These are phyloP conservation scores for Noctilio leporinus DNA, from an alignment of 2,113 vertebrate species.

Conservation along the genomic window DNA sequence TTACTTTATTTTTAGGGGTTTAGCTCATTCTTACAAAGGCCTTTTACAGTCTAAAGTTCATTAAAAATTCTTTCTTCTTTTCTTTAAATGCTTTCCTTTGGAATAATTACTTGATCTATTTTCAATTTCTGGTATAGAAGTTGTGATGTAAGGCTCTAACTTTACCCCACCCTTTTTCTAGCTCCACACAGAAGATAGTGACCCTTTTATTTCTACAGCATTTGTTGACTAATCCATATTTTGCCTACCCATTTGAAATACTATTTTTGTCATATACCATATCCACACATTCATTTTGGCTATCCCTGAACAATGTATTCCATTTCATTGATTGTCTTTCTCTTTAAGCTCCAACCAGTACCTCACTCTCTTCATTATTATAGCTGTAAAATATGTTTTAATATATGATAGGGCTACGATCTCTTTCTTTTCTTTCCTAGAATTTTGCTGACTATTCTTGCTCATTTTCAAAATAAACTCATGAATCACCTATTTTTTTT, in stretches of 20 bases:
- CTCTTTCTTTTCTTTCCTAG: background rate
- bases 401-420: background rate
- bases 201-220: background rate
- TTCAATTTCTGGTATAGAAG: background rate
- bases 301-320: background rate
- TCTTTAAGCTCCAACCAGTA: background rate
- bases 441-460: background rate
- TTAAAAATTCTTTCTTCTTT: background rate
- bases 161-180: background rate
- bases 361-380: background rate
- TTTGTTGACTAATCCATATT: background rate
- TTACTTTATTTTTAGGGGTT: background rate
- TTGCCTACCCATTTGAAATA: background rate
- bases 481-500: background rate
- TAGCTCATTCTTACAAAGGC: background rate
- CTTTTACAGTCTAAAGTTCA: background rate
- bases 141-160: background rate
- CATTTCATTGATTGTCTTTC: background rate
- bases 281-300: background rate
- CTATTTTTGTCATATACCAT: background rate
- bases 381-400: background rate
- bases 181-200: background rate
- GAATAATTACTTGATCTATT: background rate
- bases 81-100: background rate
- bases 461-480: background rate